Evolutionary conservation across 2,113 vertebrate species (phyloP).

Genomic region (Acrocephalus arundinaceus): DNA sequence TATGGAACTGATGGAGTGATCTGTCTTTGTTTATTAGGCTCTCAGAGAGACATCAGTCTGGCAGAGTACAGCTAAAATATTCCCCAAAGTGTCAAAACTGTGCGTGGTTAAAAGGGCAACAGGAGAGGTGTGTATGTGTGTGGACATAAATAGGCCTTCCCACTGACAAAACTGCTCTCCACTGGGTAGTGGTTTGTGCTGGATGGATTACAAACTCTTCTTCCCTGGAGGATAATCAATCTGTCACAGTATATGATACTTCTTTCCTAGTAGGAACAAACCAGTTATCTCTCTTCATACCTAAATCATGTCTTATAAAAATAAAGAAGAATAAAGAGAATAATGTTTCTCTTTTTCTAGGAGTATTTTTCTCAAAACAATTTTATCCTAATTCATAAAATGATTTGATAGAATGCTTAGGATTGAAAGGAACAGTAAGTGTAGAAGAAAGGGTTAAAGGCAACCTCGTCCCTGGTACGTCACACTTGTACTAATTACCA

Average conservation of each 20-base stretch:
- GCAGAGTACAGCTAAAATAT: background rate
- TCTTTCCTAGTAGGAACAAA: background rate
- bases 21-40: background rate
- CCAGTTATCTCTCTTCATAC: background rate
- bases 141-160: background rate
- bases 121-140: background rate
- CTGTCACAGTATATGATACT: background rate
- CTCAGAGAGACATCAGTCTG: background rate
- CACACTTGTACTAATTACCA: background rate
- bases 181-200: background rate
- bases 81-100: background rate
- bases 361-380: background rate
- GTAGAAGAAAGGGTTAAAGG: background rate
- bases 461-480: background rate
- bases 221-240: background rate
- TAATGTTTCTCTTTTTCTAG: background rate
- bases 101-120: background rate
- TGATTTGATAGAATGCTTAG: background rate
- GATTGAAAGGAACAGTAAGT: background rate
- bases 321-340: background rate
- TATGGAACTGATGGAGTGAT: background rate
- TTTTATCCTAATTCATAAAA: background rate
- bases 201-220: background rate
- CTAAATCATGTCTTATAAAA: background rate
- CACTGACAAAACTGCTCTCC: background rate